A percentile compares a stretch with the other conserved stretches of the same genome.
phyloP scores from a whole-genome alignment of 2,888 invertebrate genomes.

The Incurvaria masculella region DNA sequence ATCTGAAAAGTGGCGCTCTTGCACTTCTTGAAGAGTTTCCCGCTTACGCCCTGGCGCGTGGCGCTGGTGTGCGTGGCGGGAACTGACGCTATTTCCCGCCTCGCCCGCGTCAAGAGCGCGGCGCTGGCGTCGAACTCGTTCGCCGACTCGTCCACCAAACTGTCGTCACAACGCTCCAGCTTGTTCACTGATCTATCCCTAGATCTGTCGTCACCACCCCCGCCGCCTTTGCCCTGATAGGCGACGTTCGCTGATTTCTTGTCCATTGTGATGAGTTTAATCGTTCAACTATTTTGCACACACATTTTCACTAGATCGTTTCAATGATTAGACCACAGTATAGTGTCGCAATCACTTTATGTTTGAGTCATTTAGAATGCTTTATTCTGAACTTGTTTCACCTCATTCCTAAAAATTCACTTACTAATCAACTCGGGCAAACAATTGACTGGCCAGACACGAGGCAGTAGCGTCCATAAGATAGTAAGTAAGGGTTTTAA shows the following conservation, averaged over 20 bases:
- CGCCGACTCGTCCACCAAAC: constrained; percentile 45
- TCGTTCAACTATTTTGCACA: too few species aligned
- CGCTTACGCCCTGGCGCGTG: constrained; percentile 48
- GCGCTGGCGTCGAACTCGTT: constrained; percentile 47
- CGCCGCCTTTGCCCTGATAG: neutral
- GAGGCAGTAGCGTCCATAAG: too few species aligned
- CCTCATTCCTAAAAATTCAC: too few species aligned
- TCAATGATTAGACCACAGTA: too few species aligned
- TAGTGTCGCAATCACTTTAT: too few species aligned
- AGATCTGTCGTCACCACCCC: constrained; percentile 2
- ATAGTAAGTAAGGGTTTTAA: too few species aligned
- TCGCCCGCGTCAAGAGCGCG: constrained; percentile 22
- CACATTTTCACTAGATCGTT: too few species aligned
- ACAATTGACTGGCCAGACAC: too few species aligned
- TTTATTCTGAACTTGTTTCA: too few species aligned
- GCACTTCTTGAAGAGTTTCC: constrained; percentile 73
- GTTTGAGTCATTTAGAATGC: too few species aligned
- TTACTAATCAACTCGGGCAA: too few species aligned
- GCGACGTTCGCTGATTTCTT: neutral
- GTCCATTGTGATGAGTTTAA: neutral
- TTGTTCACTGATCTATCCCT: constrained; percentile 10
- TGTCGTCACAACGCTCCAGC: constrained; percentile 34
- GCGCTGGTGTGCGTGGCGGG: constrained; percentile 51
- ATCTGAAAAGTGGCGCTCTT: constrained; percentile 85
- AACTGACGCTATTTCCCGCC: constrained; percentile 40